These are phyloP conservation scores for Rhagonycha fulva DNA, from an alignment of 2,888 invertebrate genomes.

Conservation along the genomic window DNA sequence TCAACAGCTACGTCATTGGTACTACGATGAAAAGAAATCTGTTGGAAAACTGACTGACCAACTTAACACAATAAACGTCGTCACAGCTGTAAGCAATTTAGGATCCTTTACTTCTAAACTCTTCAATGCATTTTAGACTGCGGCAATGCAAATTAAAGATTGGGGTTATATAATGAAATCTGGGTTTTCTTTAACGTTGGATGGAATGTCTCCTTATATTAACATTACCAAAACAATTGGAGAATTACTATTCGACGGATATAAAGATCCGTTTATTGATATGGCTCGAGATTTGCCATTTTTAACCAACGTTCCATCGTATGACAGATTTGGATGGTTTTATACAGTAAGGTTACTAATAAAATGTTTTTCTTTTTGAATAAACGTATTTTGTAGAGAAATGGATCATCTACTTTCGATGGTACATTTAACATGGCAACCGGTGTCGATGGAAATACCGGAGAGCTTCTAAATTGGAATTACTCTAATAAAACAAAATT, in stretches of 20 bases:
- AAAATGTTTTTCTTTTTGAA: background rate
- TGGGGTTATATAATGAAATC: slow-evolving; percentile 64
- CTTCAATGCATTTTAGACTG: slow-evolving; percentile 56
- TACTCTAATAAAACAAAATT: slow-evolving; percentile 60
- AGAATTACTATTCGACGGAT: slow-evolving; percentile 80
- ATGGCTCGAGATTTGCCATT: slow-evolving; percentile 65
- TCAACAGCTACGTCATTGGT: slow-evolving; percentile 68
- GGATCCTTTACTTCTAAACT: background rate
- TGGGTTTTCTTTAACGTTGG: slow-evolving; percentile 64
- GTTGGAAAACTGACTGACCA: slow-evolving; percentile 71
- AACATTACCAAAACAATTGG: slow-evolving; percentile 66
- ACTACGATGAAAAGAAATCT: slow-evolving; percentile 68
- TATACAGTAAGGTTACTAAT: slow-evolving; percentile 61
- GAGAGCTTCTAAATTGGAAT: slow-evolving; percentile 76
- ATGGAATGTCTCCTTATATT: slow-evolving; percentile 60
- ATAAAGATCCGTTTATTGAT: slow-evolving; percentile 72
- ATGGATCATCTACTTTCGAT: slow-evolving; percentile 73
- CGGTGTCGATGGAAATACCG: slow-evolving; percentile 69
- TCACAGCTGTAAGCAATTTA: slow-evolving; percentile 71
- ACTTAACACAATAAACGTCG: slow-evolving; percentile 75
- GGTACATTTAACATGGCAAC: slow-evolving; percentile 79
- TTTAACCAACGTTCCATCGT: slow-evolving; percentile 58
- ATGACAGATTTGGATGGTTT: slow-evolving; percentile 87
- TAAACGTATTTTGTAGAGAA: slow-evolving; percentile 64
- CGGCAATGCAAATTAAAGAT: slow-evolving; percentile 62